Evolutionary conservation across 2,888 invertebrate genomes (phyloP), one percentile per base, ranked within the genome.

Genomic region (Gymnosoma rotundatum): DNA sequence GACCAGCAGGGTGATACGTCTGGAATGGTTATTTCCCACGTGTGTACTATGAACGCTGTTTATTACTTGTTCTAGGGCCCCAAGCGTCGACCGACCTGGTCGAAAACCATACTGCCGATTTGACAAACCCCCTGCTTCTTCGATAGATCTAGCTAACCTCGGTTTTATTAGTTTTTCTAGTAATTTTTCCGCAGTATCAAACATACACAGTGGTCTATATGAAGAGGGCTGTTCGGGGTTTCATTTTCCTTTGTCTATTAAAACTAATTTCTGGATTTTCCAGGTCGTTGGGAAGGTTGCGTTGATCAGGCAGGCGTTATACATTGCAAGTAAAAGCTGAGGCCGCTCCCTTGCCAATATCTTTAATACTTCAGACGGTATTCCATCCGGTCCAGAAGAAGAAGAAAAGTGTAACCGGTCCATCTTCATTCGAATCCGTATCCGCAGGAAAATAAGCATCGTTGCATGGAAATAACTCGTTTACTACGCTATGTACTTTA

Each of bases 251-350:
- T 45, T 45, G 14, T 12, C 14, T 16, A 45, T 14, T 14, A 45
- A 14, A 1, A 45, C 45, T 5, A 45, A 12, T 45, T 14, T n/a
- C 9, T 76, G 60, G n/a, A 3, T 18, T 32, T 69, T 76, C 76
- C 69, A 69, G 2, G 10, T 6, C 7, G 14, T 20, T 20, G 69
- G 50, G 25, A 76, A 76, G 21, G 50, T 32, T 7, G 8, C 60
- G 42, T 66, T 48, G n/a, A 12, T 16, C 12, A 76, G 56, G 45
- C 76, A 67, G 1, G 14, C n/a, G 25, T 76, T 56, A 12, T 58
- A 66, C 25, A 25, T 25, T 25, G 25, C 25, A 1, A 25, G 25
- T 25, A 25, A 25, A 4, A 25, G 25, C 4, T 48, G 18, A 9
- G 75, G 75, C 38, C 36, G 25, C 18, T 18, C 25, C 10, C 45